Base-by-base conservation (phyloP, 2,888 invertebrate genomes). In the Dicycla oo region DNA sequence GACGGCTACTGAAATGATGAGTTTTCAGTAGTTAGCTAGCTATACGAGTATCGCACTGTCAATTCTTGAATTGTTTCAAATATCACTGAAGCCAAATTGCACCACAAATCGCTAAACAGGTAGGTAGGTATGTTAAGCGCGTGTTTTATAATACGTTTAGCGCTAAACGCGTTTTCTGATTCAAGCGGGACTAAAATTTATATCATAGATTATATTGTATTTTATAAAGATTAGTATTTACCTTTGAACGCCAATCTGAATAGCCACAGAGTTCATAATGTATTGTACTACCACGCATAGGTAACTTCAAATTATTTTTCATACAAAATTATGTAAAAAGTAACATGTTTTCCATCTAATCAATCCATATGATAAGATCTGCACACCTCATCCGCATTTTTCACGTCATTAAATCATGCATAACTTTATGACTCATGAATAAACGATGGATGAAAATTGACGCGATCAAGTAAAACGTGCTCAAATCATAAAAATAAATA, bases 401-500 rank as follows among this genome's bases (percentile, higher is more conserved):
- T 30, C 40, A 56, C 49, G 11, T 51, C 30, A 30, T n/a, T 7
- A 15, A 30, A 65, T 49, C n/a, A 45, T n/a, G 43, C 20, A n/a
- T n/a, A n/a, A n/a, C n/a, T n/a, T n/a, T n/a, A n/a, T n/a, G n/a
- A n/a, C n/a, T n/a, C n/a, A n/a, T n/a, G n/a, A n/a, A 49, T 13
- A 47, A 68, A 47, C 4, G 4, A 40, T 30, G 51, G 18, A 56
- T 75, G 5, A 54, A 70, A 47, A 47, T 34, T 18, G 3, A 26
- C 49, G n/a, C 26, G 45, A 38, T 18, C 6, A 67, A 56, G 47
- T 34, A 56, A 69, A 81, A 80, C 80, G 81, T 80, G 81, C 11
- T 73, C 54, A 40, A 54, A 77, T 64, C 63, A 73, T 64, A 64
- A 57, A 69, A 23, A 53, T 68, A 65, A 68, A 72, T 69, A 76